phyloP scores from a whole-genome alignment of 2,888 invertebrate genomes.

The Rhorus exstirpatorius region DNA sequence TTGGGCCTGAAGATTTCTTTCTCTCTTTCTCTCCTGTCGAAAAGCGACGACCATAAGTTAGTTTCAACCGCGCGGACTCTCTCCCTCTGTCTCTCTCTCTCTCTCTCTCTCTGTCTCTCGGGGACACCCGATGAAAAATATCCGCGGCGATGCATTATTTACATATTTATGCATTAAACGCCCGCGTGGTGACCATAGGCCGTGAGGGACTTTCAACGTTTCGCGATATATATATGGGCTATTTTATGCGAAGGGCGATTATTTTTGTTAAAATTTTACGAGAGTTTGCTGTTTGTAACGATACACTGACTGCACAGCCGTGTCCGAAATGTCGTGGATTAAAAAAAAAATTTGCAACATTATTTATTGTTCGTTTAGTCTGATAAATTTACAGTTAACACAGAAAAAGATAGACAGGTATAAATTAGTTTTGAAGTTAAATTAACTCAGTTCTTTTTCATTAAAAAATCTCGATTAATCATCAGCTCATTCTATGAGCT shows the following conservation, averaged over 20 bases:
- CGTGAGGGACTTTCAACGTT: slow-evolving; percentile 37
- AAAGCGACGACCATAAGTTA: slow-evolving; percentile 82
- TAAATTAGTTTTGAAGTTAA: no score
- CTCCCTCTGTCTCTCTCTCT: no score
- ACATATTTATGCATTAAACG: slow-evolving; percentile 84
- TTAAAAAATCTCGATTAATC: no score
- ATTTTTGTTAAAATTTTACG: neutral
- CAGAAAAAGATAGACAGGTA: no score
- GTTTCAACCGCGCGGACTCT: slow-evolving; percentile 76
- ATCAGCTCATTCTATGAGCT: no score
- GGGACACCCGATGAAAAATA: slow-evolving; percentile 81
- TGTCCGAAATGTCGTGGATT: neutral
- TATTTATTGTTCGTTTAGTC: no score
- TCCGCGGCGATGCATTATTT: slow-evolving; percentile 81
- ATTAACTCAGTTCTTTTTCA: no score
- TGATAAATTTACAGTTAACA: no score
- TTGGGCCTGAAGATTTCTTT: slow-evolving; percentile 18
- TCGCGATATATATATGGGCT: slow-evolving; percentile 21
- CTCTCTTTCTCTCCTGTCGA: slow-evolving; percentile 74
- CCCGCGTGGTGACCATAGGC: slow-evolving; percentile 62
- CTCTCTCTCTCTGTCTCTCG: slow-evolving; percentile 39
- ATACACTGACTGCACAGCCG: no score
- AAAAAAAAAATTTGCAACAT: no score
- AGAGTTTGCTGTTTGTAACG: no score
- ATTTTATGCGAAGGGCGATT: slow-evolving; percentile 40